Base-by-base conservation (phyloP, 2,113 vertebrate species). In the Stegostoma tigrinum region DNA sequence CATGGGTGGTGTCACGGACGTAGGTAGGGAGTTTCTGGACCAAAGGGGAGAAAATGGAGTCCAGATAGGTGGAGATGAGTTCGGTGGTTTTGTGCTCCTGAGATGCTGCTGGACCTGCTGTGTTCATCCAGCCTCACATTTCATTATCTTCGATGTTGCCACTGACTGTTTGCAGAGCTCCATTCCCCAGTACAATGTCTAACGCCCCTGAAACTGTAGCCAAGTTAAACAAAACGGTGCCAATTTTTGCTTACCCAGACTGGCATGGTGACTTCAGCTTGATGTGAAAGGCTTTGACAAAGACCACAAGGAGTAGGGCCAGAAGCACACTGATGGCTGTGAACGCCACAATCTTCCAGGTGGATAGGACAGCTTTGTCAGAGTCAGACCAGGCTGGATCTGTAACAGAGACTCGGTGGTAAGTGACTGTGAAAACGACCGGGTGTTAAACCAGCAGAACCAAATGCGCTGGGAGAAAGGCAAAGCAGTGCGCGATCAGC, bases 341-440 rank as follows among this genome's bases (percentile, higher is more conserved):
- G 97, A 98, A 98, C 0, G 98, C 98, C 96, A 98, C 98, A 80
- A 98, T 98, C 96, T 98, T 98, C 98, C 98, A 98, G 0, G 98
- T 98, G 12, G 98, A 98, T 96, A 98, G 97, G 94, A 98, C 97
- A 83, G 98, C 98, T 96, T 98, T 98, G 10, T 98, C 97, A 55
- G 98, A 97, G 96, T 97, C 96, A 95, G 98, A 98, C 98, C 98
- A 98, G 0, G 97, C 97, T 97, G 98, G 97, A 96, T 98, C 98
- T 98, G 97, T 2, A 80, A 80, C 15, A 80, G 78, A 80, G 78
- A 80, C 38, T 38, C n/a, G 42, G 78, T 34, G 38, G 78, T 19
- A 80, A 80, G 78, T 42, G 78, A 19, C n/a, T 38, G 78, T 5
- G n/a, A 38, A 80, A 42, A 61, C n/a, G n/a, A 38, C n/a, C 14